Base-by-base conservation (phyloP, 2,797 vertebrate species). In the Luscinia luscinia region DNA sequence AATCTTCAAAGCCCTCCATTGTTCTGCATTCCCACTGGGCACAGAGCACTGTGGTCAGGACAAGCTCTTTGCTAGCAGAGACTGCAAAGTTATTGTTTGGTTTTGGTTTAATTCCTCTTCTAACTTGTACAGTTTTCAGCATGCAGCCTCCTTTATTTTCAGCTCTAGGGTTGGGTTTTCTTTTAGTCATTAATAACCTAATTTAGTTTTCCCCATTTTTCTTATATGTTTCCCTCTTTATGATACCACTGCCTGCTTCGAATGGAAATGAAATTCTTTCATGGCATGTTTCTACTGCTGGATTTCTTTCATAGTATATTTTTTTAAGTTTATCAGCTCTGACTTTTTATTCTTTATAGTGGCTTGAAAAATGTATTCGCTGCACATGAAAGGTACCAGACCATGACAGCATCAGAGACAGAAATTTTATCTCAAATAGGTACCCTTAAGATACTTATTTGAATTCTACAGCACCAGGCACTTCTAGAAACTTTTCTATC, bases 71-170 rank as follows among this genome's bases (percentile, higher is more conserved):
- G 51, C 73, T 67, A 36, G 66, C 87, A 58, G 83, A 69, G 43
- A 76, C 57, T 93, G 85, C 51, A 70, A 87, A 84, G 73, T 94
- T 95, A 86, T 82, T 95, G 85, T 93, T 94, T 92, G 67, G 34
- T 19, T 90, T 92, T 78, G 13, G 54, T 92, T 92, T 86, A 92
- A 91, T 86, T 91, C 73, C 28, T 75, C 67, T 84, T 91, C 76
- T 84, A 84, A 73, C 12, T 7, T 79, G 67, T 57, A 84, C 0
- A 0, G 38, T 79, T 96, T 96, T 93, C 92, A 88, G 64, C 73
- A 84, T 79, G 45, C 59, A 93, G 41, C 11, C 51, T 94, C n/a
- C 58, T 84, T 90, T 85, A 87, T 30, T 84, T 94, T 88, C 66
- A 89, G 43, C 38, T 67, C 28, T 32, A 61, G 83, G 69, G 24